Base-by-base conservation (phyloP, 2,888 invertebrate species). In the Tanypteryx hageni region DNA sequence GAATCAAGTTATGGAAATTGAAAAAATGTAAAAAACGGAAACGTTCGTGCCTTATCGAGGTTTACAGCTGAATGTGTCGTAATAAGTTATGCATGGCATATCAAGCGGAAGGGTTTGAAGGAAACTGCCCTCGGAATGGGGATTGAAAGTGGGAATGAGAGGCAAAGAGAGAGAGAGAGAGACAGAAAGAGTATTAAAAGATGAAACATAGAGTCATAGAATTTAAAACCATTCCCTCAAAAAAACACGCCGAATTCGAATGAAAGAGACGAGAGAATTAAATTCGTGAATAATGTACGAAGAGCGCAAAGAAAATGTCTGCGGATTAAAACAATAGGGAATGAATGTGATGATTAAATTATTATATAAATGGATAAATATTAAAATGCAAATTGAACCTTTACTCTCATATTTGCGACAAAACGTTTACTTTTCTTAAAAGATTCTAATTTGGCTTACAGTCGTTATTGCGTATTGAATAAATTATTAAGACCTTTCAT, bases 21-120 rank as follows among this genome's bases (percentile, higher is more conserved):
- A 27, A 61, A 64, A 83, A n/a, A 61, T 27, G 89, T 31, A 61
- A 44, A 64, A 89, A 89, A 64, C 18, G 22, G 86, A 86, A 86
- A 22, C 59, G 86, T 22, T 16, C 10, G 16, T 61, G 44, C 44
- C 89, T 89, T 89, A 89, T 89, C 89, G 64, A 64, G 68, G 64
- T 89, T 89, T 64, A 89, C 89, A 64, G 89, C 56, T 89, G 89
- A 64, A 61, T 89, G 89, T 89, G 89, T 61, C 27, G 61, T 31
- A 86, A 86, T 86, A 61, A 86, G 86, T 64, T 86, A 89, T 44
- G 61, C 44, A 64, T 64, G 89, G 61, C 9, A 64, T 2, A 64
- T 68, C 61, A 61, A 68, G 89, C 64, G 89, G 89, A 89, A 89
- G 83, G 10, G 56, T 44, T 44, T 1, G 44, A 76, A 10, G 27